Conservation (phyloP, 2,888 invertebrate genomes). For the Phorcus lineatus region DNA sequence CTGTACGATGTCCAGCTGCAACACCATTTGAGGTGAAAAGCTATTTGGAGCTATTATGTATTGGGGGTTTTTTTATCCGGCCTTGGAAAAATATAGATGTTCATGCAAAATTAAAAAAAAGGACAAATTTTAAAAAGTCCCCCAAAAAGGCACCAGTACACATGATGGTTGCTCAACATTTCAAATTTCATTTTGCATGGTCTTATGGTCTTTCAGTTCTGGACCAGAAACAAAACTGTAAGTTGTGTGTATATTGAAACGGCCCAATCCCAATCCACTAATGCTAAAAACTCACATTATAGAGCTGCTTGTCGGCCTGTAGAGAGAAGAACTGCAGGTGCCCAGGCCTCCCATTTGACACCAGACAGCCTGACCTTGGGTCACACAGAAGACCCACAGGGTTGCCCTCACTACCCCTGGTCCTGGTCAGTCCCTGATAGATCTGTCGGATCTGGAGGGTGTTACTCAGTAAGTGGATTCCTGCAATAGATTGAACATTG, state of each 20-base stretch:
- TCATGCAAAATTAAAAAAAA: too few species aligned
- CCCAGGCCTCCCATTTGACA: constrained; percentile 84
- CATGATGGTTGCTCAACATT: too few species aligned
- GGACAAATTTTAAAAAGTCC: too few species aligned
- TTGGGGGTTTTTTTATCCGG: too few species aligned
- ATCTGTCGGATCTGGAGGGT: constrained; percentile 57
- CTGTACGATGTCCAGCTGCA: constrained; percentile 81
- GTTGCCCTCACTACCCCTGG: constrained; percentile 75
- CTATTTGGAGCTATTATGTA: background rate
- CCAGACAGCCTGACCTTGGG: constrained; percentile 81
- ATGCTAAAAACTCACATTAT: constrained; percentile 80
- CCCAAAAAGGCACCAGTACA: too few species aligned
- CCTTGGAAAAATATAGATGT: too few species aligned
- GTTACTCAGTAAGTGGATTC: background rate
- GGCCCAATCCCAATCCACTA: too few species aligned
- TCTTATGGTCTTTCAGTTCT: too few species aligned
- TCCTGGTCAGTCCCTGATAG: constrained; percentile 83
- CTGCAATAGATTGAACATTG: background rate
- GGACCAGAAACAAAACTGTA: too few species aligned
- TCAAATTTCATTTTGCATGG: too few species aligned
- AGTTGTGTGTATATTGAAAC: too few species aligned
- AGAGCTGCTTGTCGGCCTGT: constrained; percentile 80
- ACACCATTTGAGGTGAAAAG: background rate
- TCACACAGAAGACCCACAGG: constrained; percentile 78
- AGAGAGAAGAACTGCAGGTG: constrained; percentile 85